Evolutionary conservation across 2,797 vertebrate species (phyloP), one percentile per base, ranked within the genome.

Genomic region (Perodicticus potto): DNA sequence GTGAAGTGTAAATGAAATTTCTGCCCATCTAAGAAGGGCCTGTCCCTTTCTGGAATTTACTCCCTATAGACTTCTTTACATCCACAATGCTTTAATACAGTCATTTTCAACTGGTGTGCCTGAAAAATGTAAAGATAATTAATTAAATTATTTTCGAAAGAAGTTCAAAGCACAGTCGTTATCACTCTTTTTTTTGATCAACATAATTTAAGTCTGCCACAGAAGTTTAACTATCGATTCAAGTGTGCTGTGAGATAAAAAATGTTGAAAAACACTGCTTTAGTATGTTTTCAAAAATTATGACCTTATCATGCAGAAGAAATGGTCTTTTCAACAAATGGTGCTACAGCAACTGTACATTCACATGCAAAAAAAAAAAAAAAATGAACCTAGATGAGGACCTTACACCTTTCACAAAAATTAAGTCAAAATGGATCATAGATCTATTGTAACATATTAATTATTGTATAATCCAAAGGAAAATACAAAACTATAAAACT

Each of bases 281-380:
- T 82, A 72, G 40, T 70, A 61, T 82, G 65, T 92, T 92, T 94
- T 84, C 13, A 93, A 84, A 94, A 95, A 91, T 53, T 12, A 81
- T 72, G 74, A 73, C 25, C n/a, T 85, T 81, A 16, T 53, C 49
- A 53, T 53, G 29, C 37, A 83, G 74, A 63, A 94, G 86, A 91
- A 32, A 88, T 23, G 45, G 25, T 40, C 34, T 78, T 94, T 93
- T 74, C 20, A 94, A 78, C 29, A 91, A 86, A 55, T 72, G 80
- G 34, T 86, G 45, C n/a, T 70, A 7, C 32, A 10, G 25, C 73
- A 91, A 77, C 23, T 86, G 40, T 25, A 69, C 10, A 29, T 32
- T 32, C 40, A 87, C 14, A 43, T 22, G 23, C 34, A 13, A 78
- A 73, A 53, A 53, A 53, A 17, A 49, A 14, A 49, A 49, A 53